Base-by-base conservation (phyloP, 2,113 vertebrate species). In the Telmatochromis sp. region DNA sequence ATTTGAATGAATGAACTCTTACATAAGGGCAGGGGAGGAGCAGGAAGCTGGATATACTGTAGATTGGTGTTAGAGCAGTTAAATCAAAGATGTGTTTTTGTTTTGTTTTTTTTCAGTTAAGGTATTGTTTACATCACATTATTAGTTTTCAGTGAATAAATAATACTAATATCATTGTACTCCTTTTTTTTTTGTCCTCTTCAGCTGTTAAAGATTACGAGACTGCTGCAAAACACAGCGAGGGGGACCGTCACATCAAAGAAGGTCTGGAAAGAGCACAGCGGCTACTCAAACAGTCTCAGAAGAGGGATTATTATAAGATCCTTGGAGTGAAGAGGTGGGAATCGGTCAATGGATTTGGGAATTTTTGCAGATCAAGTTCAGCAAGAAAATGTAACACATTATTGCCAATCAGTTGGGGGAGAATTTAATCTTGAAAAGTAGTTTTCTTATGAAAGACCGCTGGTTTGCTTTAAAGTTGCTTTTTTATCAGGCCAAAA, bases 241-340 rank as follows among this genome's bases (percentile, higher is more conserved):
- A 99, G 89, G 98, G 98, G 51, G 98, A 99, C 91, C 98, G 97
- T 58, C 97, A 98, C 94, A 97, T 99, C 84, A 98, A 97, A 82
- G 98, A 99, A 96, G 98, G 97, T 13, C 95, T 99, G 49, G 98
- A 99, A 86, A 97, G 95, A 96, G 98, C 98, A 60, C 98, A 99
- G 89, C 96, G 96, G 85, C 97, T 99, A 68, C 90, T 99, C 91
- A 99, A 99, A 91, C 98, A 99, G 93, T 99, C 98, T 1, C 97
- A 98, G 95, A 99, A 97, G 93, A 97, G 97, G 91, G 99, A 99
- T 95, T 99, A 99, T 92, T 99, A 99, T 89, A 99, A 99, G 96
- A 99, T 99, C 92, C 94, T 99, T 31, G 99, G 99, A 86, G 98
- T 99, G 54, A 99, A 99, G 97, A 98, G 98, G 99, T 99, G 86